Evolutionary conservation across 2,888 invertebrate species (phyloP), one percentile per base, ranked within the genome.

Genomic region (Metellina segmentata): DNA sequence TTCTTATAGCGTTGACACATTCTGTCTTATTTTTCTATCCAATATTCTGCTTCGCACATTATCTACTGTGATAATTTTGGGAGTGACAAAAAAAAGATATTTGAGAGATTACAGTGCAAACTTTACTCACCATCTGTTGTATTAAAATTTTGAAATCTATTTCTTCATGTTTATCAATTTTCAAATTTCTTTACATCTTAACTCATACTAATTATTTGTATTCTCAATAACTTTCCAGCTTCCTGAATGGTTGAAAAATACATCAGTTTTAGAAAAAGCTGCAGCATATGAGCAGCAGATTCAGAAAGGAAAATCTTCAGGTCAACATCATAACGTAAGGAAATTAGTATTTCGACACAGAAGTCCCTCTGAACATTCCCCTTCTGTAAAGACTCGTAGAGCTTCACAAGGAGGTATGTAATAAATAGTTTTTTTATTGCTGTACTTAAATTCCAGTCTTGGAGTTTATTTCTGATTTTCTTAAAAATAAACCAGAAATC

Each of bases 381-480:
- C 97, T 0, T 96, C 96, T 70, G 96, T 96, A 94, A 97, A 97
- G 95, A 96, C 96, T 48, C 95, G 97, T 87, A 97, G 97, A 95
- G 96, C 94, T 19, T 94, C 94, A 74, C 94, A 94, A 94, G 89
- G 94, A 90, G 94, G 93, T 93, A 90, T 48, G 83, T 78, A 71
- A 49, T 81, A 4, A 6, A 8, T 82, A 16, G 49, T 13, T 9
- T 71, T 70, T 16, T 71, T 74, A 74, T 20, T 74, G 7, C 11
- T 70, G 8, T 7, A 70, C 7, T n/a, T 8, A 7, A 70, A 1
- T 34, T 34, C 34, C 34, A 34, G 4, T 34, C 4, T 34, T 34
- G 34, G 34, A 34, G 34, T n/a, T n/a, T n/a, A n/a, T n/a, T n/a
- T n/a, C n/a, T n/a, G n/a, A n/a, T n/a, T 34, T 34, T 34, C 4